Conservation (phyloP, 2,888 invertebrate genomes). For the Ornithoptera priamus region DNA sequence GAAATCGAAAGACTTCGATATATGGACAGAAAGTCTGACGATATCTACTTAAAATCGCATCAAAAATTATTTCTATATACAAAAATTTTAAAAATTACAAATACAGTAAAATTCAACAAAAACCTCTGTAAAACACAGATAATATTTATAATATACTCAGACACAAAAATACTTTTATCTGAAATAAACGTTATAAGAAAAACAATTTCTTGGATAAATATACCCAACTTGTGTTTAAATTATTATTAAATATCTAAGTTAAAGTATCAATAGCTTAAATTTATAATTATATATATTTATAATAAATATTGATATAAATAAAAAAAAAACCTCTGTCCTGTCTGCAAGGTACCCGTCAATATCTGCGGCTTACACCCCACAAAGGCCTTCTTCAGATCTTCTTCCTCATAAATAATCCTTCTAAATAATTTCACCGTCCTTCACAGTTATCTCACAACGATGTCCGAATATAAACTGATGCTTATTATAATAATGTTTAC, state of each 20-base stretch:
- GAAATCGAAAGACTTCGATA: constrained; percentile 33
- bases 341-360: not conserved
- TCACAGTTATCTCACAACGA: not conserved
- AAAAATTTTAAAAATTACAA: not conserved
- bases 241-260: not conserved
- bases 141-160: no score
- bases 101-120: not conserved
- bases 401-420: not conserved
- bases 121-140: not conserved
- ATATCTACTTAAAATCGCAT: constrained; percentile 37
- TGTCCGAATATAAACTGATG: constrained; percentile 9
- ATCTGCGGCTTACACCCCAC: not conserved
- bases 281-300: not conserved
- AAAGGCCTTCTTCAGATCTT: not conserved
- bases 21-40: constrained; percentile 35
- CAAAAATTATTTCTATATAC: constrained; percentile 4
- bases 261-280: not conserved
- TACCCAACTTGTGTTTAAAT: no score
- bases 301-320: not conserved
- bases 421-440: not conserved
- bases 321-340: not conserved
- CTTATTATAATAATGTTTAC: constrained; percentile 18
- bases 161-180: no score
- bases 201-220: no score
- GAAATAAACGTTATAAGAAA: no score